Evolutionary conservation across 2,113 vertebrate species (phyloP).

Genomic region (Puffinus mauretanicus): DNA sequence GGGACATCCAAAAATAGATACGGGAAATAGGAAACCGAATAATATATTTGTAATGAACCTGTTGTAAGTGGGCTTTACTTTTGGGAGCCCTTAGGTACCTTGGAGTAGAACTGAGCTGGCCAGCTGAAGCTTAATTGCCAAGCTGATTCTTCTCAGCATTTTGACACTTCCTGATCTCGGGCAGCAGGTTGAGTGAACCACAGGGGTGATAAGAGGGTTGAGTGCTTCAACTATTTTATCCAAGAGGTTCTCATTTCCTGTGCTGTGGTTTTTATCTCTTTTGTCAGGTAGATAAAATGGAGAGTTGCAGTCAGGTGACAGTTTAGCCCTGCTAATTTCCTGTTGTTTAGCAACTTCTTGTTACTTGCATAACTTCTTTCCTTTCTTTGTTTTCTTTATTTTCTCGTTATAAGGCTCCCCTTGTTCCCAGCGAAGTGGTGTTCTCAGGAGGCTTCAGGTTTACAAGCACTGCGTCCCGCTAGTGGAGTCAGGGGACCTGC

Average conservation of each 20-base stretch:
- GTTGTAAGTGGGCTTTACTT: neutral
- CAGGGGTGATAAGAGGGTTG: neutral
- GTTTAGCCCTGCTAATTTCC: neutral
- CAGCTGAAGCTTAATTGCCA: neutral
- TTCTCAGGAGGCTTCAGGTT: slow-evolving; percentile 79
- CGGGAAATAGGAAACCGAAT: rapidly evolving
- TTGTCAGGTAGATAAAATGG: neutral
- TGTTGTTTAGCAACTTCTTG: neutral
- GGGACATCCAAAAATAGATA: rapidly evolving
- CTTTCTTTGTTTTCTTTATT: neutral
- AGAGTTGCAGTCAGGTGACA: neutral
- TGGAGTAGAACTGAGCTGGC: neutral
- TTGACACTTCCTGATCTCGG: neutral
- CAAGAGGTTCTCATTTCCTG: neutral
- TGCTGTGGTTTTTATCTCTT: neutral
- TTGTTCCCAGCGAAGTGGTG: slow-evolving; percentile 74
- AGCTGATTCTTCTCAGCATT: neutral
- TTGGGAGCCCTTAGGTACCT: neutral
- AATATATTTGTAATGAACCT: neutral
- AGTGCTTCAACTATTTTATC: neutral
- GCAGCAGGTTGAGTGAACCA: neutral
- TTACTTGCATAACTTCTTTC: neutral
- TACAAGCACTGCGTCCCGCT: slow-evolving; percentile 87
- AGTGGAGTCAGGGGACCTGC: slow-evolving; percentile 92
- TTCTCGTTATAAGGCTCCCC: slow-evolving; percentile 80